Conservation (phyloP, 1,140 invertebrate species). For the Cotesia typhae region DNA sequence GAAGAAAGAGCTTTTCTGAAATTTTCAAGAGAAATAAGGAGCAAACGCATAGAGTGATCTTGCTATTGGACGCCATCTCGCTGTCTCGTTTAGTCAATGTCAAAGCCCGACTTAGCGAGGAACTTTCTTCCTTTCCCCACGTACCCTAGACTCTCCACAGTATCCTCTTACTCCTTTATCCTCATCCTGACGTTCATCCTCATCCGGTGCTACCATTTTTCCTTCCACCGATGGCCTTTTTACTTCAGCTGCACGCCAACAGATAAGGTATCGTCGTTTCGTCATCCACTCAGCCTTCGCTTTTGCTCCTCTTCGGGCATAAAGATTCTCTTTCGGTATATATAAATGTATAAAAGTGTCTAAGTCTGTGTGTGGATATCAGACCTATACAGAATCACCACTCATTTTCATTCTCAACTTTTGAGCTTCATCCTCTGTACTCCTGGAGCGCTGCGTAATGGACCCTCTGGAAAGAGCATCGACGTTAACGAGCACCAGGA, state of each 20-base stretch:
- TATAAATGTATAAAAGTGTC: neutral
- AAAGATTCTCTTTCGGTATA: constrained; percentile 21
- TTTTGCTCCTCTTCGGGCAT: constrained; percentile 13
- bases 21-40: neutral
- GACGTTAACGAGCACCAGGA: constrained; percentile 35
- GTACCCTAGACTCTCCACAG: no score
- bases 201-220: constrained; percentile 38
- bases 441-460: constrained; percentile 18
- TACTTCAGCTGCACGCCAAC: constrained; percentile 38
- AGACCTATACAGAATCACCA: no score
- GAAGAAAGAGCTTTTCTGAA: neutral
- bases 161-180: constrained; percentile 4
- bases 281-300: constrained; percentile 33
- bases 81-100: constrained; percentile 58
- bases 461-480: constrained; percentile 22
- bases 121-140: neutral
- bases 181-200: constrained; percentile 9
- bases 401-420: constrained; percentile 6
- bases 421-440: constrained; percentile 2
- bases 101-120: constrained; percentile 51
- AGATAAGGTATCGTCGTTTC: constrained; percentile 43
- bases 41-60: constrained; percentile 38
- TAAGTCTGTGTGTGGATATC: no score
- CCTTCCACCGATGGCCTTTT: constrained; percentile 45
- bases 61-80: constrained; percentile 50